phyloP scores from a whole-genome alignment of 30 jellyfish, hydroid and myxozoan genomes.

The Calvadosia cruxmelitensis region DNA sequence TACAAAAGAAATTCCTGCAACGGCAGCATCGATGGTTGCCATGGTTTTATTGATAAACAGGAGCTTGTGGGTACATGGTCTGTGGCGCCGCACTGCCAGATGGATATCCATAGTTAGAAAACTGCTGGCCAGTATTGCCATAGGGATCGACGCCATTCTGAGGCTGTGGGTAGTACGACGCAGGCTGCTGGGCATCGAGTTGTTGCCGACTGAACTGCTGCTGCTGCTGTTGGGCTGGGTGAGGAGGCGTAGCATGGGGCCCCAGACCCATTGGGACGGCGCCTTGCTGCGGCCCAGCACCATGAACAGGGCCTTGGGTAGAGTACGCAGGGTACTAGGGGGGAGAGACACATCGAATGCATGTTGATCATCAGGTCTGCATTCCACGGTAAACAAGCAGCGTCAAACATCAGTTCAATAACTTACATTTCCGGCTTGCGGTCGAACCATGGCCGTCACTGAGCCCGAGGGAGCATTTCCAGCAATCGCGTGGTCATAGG shows the following conservation, averaged over 20 bases:
- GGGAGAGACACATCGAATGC: neutral
- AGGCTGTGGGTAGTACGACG: constrained; percentile 23
- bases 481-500: too few species aligned
- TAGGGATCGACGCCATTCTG: too few species aligned
- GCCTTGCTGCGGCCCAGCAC: constrained; percentile 29
- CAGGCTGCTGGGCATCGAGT: constrained; percentile 31
- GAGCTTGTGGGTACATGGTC: constrained; percentile 53
- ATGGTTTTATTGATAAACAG: too few species aligned
- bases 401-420: neutral
- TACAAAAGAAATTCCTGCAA: too few species aligned
- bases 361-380: too few species aligned
- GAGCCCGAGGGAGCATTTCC: too few species aligned
- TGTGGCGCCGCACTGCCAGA: too few species aligned
- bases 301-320: constrained; percentile 48
- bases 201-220: constrained; percentile 7
- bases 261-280: constrained; percentile 10
- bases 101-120: too few species aligned
- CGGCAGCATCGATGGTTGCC: too few species aligned
- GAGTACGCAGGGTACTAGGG: constrained; percentile 29
- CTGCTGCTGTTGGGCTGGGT: constrained; percentile 18
- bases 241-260: constrained; percentile 32
- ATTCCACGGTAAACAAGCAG: neutral
- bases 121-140: too few species aligned
- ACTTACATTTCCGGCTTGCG: neutral
- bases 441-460: constrained; percentile 28